Percentiles rank a stretch among this genome's conserved stretches.
These are phyloP conservation scores for Magallana angulata DNA, from an alignment of 1,140 invertebrate genomes.

Conservation along the genomic window DNA sequence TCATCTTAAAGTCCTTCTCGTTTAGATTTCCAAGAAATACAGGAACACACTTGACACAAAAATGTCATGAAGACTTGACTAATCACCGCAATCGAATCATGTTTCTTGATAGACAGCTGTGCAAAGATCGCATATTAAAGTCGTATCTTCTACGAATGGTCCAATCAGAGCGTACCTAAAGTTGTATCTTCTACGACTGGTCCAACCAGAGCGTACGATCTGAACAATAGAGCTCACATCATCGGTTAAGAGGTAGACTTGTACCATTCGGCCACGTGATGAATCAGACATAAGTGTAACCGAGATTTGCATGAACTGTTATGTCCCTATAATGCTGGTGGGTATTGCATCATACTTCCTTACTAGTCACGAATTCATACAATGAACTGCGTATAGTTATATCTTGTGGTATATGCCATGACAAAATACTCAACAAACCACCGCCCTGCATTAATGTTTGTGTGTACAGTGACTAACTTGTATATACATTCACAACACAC, in stretches of 20 bases:
- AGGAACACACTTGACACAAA: background rate
- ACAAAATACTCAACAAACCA: too few relatives aligned
- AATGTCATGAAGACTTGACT: background rate
- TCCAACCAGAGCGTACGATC: background rate
- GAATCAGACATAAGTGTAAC: too few relatives aligned
- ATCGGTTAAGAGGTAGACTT: background rate
- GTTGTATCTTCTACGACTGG: background rate
- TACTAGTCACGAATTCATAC: too few relatives aligned
- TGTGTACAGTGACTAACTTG: too few relatives aligned
- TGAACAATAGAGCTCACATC: background rate
- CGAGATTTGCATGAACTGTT: too few relatives aligned
- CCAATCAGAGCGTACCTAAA: background rate
- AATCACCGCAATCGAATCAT: background rate
- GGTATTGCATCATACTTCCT: too few relatives aligned
- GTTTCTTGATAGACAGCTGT: background rate
- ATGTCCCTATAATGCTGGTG: too few relatives aligned
- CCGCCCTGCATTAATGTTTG: too few relatives aligned
- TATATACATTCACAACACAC: too few relatives aligned
- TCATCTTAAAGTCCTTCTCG: background rate
- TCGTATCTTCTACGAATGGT: background rate
- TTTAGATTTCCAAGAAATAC: background rate
- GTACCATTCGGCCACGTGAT: background rate
- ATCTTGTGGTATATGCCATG: too few relatives aligned
- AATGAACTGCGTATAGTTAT: too few relatives aligned
- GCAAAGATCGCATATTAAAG: background rate